Base-by-base conservation (phyloP, 2,888 invertebrate species). In the Melinopterus prodromus region DNA sequence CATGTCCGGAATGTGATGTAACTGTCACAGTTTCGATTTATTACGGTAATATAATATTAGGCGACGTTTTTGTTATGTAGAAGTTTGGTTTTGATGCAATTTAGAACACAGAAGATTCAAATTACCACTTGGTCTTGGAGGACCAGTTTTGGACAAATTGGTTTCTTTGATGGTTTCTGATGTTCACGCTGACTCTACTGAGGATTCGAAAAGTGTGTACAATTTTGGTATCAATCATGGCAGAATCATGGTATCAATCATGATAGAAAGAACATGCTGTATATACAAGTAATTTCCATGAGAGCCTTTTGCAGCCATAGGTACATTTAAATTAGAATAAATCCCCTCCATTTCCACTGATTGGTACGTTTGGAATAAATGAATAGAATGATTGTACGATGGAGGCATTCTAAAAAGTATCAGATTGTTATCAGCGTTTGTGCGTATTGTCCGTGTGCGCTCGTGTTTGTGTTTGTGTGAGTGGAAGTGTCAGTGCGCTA, bases 361-460 rank as follows among this genome's bases (percentile, higher is more conserved):
- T 84, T 84, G 84, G 84, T 81, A 80, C 79, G 78, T 79, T 82
- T 80, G 79, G 80, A 81, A 82, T 83, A 84, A 82, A 83, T 84
- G 82, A 84, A 74, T 74, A 82, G 81, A 81, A 84, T 84, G 84
- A 85, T 85, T 84, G 81, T 83, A 81, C 80, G 80, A 80, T 82
- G 79, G 79, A 80, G 77, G 80, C 75, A 79, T 81, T 82, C 81
- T 81, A 81, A 81, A 83, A 82, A 35, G 74, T 53, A 9, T 16
- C 16, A 35, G 74, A 36, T 74, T 74, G 74, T 35, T 74, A 74
- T 74, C 37, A 36, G 26, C 37, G 36, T 37, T 77, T 77, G 79
- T 79, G 78, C 75, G 77, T 76, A 80, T 80, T 69, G 76, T 81
- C 77, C 74, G 81, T 78, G 80, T 81, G 83, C 16, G 70, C 77